Evolutionary conservation across 2,888 invertebrate species (phyloP).

Genomic region (Troglohyphantes excavatus): DNA sequence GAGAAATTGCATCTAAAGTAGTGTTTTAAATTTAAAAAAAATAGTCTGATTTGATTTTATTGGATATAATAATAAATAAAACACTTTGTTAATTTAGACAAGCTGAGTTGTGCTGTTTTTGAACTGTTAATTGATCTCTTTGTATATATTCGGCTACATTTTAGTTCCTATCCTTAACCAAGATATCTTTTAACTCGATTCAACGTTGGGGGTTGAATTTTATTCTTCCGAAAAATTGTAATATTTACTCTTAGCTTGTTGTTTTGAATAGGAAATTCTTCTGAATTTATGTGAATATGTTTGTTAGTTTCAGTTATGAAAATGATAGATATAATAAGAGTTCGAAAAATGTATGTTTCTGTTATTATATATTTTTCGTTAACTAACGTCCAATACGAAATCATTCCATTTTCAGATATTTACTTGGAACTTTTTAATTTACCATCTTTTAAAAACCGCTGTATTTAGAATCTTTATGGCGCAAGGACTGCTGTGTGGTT

Average conservation of each 20-base stretch:
- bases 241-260: neutral
- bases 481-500: too few relatives aligned
- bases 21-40: too few relatives aligned
- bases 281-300: neutral
- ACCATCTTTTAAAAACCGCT: neutral
- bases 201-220: neutral
- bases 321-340: neutral
- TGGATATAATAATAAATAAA: too few relatives aligned
- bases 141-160: constrained; percentile 13
- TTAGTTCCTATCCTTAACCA: constrained; percentile 59
- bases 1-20: too few relatives aligned
- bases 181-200: constrained; percentile 32
- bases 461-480: too few relatives aligned
- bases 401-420: neutral
- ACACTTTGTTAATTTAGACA: too few relatives aligned
- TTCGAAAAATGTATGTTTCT: neutral
- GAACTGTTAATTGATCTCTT: constrained; percentile 43
- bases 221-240: neutral
- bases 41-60: too few relatives aligned
- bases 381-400: neutral
- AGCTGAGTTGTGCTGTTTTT: neutral
- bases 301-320: neutral
- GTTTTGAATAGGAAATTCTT: neutral
- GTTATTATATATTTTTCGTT: neutral
- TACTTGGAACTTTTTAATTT: neutral